A percentile compares a stretch with the other conserved stretches of the same genome.
These are phyloP conservation scores for Dichetophora obliterata DNA, from an alignment of 2,888 invertebrate genomes.

Conservation along the genomic window DNA sequence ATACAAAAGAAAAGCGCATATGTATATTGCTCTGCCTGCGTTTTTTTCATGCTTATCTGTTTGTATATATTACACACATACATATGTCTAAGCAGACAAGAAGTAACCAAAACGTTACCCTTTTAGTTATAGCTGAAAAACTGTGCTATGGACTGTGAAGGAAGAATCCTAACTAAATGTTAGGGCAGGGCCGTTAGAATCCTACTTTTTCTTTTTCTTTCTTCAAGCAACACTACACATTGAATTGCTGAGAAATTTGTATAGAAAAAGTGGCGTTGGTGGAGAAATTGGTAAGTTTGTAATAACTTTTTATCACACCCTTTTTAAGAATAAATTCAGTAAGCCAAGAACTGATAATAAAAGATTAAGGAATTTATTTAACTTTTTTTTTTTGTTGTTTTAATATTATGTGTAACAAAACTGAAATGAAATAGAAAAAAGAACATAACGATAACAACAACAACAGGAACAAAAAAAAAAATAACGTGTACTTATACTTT, in stretches of 20 bases:
- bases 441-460: too few species aligned
- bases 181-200: slow-evolving; percentile 23
- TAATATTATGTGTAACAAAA: too few species aligned
- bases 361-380: too few species aligned
- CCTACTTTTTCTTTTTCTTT: neutral
- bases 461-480: too few species aligned
- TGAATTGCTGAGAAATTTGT: too few species aligned
- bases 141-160: neutral
- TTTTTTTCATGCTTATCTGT: neutral
- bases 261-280: too few species aligned
- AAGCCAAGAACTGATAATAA: too few species aligned
- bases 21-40: neutral
- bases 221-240: too few species aligned
- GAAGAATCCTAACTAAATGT: neutral
- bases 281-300: neutral
- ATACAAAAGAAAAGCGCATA: slow-evolving; percentile 4
- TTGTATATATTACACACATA: neutral
- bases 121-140: slow-evolving; percentile 1
- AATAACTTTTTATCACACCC: neutral
- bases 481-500: too few species aligned
- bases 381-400: too few species aligned
- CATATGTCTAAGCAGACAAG: neutral
- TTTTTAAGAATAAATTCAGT: too few species aligned
- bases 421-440: too few species aligned
- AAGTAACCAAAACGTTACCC: neutral